phyloP scores from a whole-genome alignment of 2,113 vertebrate species.

The Rhinolophus ferrumequinum region DNA sequence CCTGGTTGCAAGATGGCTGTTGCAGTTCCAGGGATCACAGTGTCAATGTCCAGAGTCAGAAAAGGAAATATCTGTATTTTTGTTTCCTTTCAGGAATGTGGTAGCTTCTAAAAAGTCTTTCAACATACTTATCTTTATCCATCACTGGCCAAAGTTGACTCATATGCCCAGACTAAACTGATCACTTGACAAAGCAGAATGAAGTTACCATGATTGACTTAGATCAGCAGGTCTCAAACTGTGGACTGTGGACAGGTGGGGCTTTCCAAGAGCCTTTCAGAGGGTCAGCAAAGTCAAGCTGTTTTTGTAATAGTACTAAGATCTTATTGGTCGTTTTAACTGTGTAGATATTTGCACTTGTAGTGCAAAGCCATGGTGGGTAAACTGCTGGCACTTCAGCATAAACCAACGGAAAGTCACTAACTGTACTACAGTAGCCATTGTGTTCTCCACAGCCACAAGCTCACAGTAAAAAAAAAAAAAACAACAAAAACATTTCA shows the following conservation, averaged over 20 bases:
- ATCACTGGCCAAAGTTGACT: background rate
- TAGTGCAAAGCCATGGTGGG: background rate
- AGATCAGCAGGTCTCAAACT: background rate
- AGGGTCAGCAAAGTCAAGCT: background rate
- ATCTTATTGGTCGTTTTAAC: background rate
- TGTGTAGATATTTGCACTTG: background rate
- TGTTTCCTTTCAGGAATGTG: conserved; percentile 10
- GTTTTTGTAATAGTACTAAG: background rate
- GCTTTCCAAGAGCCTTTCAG: background rate
- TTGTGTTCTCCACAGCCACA: too few species aligned
- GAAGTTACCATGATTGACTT: background rate
- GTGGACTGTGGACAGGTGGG: background rate
- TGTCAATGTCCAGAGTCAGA: background rate
- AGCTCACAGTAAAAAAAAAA: background rate
- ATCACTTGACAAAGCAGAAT: background rate
- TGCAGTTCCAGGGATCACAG: background rate
- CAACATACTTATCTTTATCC: background rate
- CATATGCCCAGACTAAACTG: background rate
- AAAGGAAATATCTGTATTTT: background rate
- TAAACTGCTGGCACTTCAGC: background rate
- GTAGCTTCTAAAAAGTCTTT: background rate
- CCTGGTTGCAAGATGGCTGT: background rate
- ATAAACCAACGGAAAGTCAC: background rate
- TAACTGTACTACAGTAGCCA: too few species aligned
- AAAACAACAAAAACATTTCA: background rate